A percentile compares a stretch with the other conserved stretches of the same genome.
These are phyloP conservation scores for Dynastes grantii DNA, from an alignment of 2,888 invertebrate genomes.

Conservation along the genomic window DNA sequence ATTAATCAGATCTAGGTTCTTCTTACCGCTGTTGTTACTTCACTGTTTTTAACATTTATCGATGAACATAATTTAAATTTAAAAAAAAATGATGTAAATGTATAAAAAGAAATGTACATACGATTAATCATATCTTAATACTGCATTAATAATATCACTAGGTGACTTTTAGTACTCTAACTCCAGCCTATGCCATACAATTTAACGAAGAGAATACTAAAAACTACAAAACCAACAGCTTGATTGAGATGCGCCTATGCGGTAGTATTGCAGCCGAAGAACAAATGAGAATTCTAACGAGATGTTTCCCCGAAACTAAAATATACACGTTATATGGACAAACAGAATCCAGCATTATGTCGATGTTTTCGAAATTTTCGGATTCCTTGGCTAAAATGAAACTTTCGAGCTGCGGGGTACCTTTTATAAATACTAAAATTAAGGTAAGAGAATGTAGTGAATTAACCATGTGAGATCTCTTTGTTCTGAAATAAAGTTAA, in stretches of 20 bases:
- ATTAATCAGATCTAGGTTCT: no score
- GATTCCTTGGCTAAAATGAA: neutral
- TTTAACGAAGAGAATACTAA: slow-evolving; percentile 19
- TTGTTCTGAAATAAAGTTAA: no score
- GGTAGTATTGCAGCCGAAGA: slow-evolving; percentile 4
- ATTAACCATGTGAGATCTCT: no score
- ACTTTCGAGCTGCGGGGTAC: slow-evolving; percentile 16
- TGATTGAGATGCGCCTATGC: slow-evolving; percentile 26
- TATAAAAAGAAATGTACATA: neutral
- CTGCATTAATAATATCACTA: slow-evolving; percentile 25
- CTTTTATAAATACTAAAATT: slow-evolving; percentile 28
- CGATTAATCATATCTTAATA: neutral
- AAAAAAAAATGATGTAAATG: neutral
- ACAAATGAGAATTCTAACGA: slow-evolving; percentile 12
- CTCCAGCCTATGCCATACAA: neutral
- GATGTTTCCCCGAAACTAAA: slow-evolving; percentile 17
- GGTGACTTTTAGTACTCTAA: slow-evolving; percentile 36
- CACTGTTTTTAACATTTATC: no score
- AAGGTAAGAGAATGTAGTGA: slow-evolving; percentile 3
- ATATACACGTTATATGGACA: slow-evolving; percentile 27
- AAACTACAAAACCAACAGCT: slow-evolving; percentile 14
- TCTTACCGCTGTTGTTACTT: no score
- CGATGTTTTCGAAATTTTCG: slow-evolving; percentile 24
- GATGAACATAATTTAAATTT: neutral
- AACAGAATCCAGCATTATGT: neutral